Percentiles rank a stretch among this genome's conserved stretches.
phyloP scores from a whole-genome alignment of 2,797 vertebrate species.

The Myotis planiceps region DNA sequence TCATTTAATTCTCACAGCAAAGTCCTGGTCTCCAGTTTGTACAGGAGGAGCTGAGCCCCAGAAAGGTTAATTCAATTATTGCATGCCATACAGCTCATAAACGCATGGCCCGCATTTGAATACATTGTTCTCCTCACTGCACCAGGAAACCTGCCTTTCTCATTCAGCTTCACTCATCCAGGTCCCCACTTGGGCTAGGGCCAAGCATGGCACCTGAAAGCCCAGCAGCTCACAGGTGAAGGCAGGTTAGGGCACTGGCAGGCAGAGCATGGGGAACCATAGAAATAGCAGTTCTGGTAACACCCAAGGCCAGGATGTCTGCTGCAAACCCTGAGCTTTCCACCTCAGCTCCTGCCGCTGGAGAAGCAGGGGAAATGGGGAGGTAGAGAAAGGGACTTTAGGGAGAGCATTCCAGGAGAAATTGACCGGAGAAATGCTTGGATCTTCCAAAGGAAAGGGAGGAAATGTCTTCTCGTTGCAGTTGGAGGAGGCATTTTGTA shows the following conservation, averaged over 20 bases:
- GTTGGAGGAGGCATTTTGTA: neutral
- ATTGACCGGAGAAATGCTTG: neutral
- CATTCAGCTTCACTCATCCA: neutral
- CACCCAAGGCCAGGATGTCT: neutral
- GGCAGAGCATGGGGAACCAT: neutral
- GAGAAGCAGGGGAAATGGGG: neutral
- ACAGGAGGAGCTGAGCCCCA: neutral
- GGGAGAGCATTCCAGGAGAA: neutral
- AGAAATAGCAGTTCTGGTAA: neutral
- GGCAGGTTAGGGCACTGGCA: neutral
- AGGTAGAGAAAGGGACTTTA: neutral
- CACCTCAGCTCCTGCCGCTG: neutral
- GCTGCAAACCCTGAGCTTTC: neutral
- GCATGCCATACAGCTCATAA: fast-evolving
- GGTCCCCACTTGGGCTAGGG: neutral
- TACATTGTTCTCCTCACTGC: neutral
- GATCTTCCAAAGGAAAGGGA: neutral
- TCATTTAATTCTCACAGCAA: neutral
- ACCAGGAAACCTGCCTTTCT: neutral
- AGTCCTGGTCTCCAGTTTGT: neutral
- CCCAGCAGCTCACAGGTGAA: slow-evolving; percentile 1
- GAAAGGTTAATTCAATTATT: neutral
- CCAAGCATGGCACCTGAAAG: neutral
- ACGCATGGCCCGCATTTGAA: neutral
- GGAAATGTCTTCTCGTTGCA: neutral